These are phyloP conservation scores for Antheraea mylitta DNA, from an alignment of 1,140 invertebrate species.

Conservation along the genomic window DNA sequence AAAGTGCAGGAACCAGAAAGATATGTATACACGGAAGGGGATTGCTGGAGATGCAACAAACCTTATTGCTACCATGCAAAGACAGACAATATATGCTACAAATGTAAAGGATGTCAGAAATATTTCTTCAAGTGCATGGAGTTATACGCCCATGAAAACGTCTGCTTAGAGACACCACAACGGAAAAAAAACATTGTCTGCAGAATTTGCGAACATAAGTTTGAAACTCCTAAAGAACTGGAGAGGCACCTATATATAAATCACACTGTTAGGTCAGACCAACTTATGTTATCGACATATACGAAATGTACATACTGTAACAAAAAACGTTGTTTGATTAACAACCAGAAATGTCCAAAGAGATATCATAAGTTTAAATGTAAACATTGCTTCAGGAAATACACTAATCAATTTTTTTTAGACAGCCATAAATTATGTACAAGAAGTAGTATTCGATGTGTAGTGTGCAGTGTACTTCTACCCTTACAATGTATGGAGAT, in stretches of 20 bases:
- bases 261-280: conserved; percentile 17
- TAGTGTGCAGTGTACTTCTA: conserved; percentile 19
- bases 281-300: background rate
- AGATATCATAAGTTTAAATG: background rate
- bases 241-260: background rate
- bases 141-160: background rate
- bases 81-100: background rate
- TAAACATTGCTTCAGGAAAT: conserved; percentile 6
- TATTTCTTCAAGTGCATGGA: background rate
- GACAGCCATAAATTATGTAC: background rate
- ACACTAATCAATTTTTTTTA: background rate
- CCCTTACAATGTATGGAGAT: conserved; percentile 25
- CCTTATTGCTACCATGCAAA: background rate
- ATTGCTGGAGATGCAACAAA: conserved; percentile 19
- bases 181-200: background rate
- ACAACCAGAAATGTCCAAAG: background rate
- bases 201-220: background rate
- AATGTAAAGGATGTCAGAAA: background rate
- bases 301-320: background rate
- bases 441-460: conserved; percentile 23
- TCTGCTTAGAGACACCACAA: background rate
- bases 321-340: background rate
- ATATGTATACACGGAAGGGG: background rate
- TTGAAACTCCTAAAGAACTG: background rate
- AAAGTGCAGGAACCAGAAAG: background rate